Base-by-base conservation (phyloP, 2,113 vertebrate genomes). In the Dermatemys mawii region DNA sequence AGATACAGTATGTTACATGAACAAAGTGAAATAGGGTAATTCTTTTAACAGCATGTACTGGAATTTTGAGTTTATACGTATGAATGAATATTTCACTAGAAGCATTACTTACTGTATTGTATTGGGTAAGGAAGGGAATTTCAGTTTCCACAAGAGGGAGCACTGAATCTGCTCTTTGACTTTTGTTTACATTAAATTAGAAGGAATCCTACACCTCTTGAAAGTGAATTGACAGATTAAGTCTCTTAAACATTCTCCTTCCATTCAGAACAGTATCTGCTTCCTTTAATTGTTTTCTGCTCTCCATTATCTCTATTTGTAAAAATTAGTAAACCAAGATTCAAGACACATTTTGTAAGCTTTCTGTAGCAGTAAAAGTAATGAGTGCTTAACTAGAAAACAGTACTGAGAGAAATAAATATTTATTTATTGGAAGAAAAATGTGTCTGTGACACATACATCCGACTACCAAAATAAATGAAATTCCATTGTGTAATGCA, bases 401-500 rank as follows among this genome's bases (percentile, higher is more conserved):
- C 41, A 76, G 24, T 16, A 76, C 26, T 46, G 26, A 13, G 24
- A 76, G 24, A 46, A 27, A 27, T 26, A 75, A 76, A 76, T 27
- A n/a, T 38, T 70, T 38, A 70, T 38, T 70, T 70, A 70, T 17
- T 70, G 17, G n/a, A 70, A 70, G 63, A 81, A 83, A 87, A 54
- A 3, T 10, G 1, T 6, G 84, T 12, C 29, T 78, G 8, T 0
- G 0, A 83, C 57, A 87, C 46, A 35, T 14, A n/a, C 8, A 54
- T 8, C n/a, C 63, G n/a, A 70, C 16, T 70, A 60, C n/a, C 41
- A 50, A 87, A 87, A n/a, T 11, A 87, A 41, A 38, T n/a, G 7
- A 50, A 81, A 5, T 13, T 60, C 7, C 48, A 76, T 79, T 16
- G 70, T 1, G 1, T 6, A 88, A 70, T 16, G 2, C 63, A 70